A percentile compares a stretch with the other conserved stretches of the same genome.
phyloP scores from a whole-genome alignment of 2,888 invertebrate genomes.

The Pogonocherus hispidulus region DNA sequence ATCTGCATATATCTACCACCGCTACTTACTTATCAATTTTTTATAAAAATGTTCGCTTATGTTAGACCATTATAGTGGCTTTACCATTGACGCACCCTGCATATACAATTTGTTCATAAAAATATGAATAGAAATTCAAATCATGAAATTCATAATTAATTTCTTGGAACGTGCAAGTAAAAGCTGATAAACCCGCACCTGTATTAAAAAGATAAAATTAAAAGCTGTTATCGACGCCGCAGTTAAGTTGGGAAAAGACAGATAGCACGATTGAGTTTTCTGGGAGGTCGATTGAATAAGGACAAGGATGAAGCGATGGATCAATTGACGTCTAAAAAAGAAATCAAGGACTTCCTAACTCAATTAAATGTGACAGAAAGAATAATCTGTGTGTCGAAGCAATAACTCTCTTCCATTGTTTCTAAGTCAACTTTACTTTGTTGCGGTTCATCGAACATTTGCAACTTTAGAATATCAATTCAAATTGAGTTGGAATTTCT shows the following conservation, averaged over 20 bases:
- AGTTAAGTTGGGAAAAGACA: not conserved
- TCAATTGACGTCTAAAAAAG: constrained; percentile 36
- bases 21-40: no score
- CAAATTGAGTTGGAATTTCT: constrained; percentile 17
- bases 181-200: no score
- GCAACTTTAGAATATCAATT: constrained; percentile 36
- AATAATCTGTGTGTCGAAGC: constrained; percentile 60
- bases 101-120: no score
- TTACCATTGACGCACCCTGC: no score
- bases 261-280: constrained; percentile 25
- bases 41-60: no score
- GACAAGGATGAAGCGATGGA: constrained; percentile 38
- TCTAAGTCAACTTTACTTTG: constrained; percentile 42
- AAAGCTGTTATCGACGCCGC: not conserved
- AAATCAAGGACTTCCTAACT: constrained; percentile 49
- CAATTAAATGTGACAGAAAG: constrained; percentile 57
- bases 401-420: constrained; percentile 61
- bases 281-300: constrained; percentile 35
- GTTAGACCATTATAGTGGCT: no score
- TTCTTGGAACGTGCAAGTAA: no score
- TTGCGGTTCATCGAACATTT: constrained; percentile 33
- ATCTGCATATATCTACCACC: no score
- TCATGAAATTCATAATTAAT: no score
- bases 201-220: constrained; percentile 1
- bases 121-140: no score